Conservation (phyloP, 2,113 vertebrate species). For the Leucopsar rothschildi region DNA sequence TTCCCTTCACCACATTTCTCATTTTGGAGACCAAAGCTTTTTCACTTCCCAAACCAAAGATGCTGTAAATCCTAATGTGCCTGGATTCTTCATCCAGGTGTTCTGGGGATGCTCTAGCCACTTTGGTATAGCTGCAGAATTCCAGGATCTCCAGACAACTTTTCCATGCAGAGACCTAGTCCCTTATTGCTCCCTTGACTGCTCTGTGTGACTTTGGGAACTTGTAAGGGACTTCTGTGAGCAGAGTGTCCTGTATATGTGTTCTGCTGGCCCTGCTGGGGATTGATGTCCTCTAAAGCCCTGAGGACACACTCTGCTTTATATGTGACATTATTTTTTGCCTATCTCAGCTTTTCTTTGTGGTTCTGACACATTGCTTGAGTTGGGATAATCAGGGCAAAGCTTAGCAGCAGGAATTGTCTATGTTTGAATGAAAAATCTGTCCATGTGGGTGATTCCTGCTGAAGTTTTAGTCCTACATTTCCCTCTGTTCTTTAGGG, state of each 20-base stretch:
- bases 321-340: neutral
- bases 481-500: conserved; percentile 71
- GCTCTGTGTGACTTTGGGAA: neutral
- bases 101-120: neutral
- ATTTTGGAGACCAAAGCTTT: neutral
- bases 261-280: neutral
- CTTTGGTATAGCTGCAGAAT: neutral
- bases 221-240: neutral
- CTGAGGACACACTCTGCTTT: neutral
- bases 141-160: neutral
- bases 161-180: neutral
- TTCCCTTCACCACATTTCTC: neutral
- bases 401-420: neutral
- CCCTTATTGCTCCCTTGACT: neutral
- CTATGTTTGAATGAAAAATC: neutral
- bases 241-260: neutral
- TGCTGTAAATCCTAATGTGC: neutral
- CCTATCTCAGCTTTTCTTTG: neutral
- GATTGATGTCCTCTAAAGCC: neutral
- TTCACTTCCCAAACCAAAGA: neutral
- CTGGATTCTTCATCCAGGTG: neutral
- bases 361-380: neutral
- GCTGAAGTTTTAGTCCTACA: neutral
- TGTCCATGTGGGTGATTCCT: neutral
- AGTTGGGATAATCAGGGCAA: neutral